Percentiles rank a stretch among this genome's conserved stretches.
These are phyloP conservation scores for Chelmon rostratus DNA, from an alignment of 2,797 vertebrate species.

Conservation along the genomic window DNA sequence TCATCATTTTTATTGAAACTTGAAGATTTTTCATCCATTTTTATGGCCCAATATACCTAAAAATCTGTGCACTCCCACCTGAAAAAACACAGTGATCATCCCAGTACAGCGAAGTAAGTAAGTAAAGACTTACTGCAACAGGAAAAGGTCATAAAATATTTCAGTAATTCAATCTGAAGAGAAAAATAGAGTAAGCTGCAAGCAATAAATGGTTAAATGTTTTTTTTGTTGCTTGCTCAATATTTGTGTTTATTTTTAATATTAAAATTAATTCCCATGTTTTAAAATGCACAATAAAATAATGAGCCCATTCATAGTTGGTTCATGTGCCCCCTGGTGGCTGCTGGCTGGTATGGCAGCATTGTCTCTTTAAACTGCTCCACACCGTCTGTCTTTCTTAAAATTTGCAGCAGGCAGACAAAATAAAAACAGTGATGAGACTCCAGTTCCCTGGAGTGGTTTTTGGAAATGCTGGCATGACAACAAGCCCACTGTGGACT, in stretches of 20 bases:
- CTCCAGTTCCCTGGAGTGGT: conserved; percentile 19
- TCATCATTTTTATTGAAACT: not conserved
- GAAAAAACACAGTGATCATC: not conserved
- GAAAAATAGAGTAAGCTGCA: not conserved
- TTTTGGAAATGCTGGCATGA: conserved; percentile 35
- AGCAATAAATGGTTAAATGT: not conserved
- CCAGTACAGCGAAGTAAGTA: not conserved
- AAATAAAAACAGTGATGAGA: conserved; percentile 53
- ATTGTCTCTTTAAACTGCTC: not conserved
- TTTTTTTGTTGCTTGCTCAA: not conserved
- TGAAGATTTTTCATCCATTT: not conserved
- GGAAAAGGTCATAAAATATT: not conserved
- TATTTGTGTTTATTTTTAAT: not conserved
- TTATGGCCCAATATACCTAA: not conserved
- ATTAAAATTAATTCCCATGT: not conserved
- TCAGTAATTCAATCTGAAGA: not conserved
- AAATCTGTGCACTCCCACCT: not conserved
- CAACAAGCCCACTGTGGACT: conserved; percentile 30
- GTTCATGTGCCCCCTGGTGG: not conserved
- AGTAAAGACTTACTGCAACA: not conserved
- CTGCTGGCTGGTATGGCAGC: not conserved
- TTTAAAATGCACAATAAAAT: not conserved
- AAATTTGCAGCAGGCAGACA: conserved; percentile 36
- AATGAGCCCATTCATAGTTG: not conserved
- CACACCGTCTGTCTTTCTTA: not conserved